These are phyloP conservation scores for Serranus cabrilla DNA, from an alignment of 2,797 vertebrate species.

Conservation along the genomic window DNA sequence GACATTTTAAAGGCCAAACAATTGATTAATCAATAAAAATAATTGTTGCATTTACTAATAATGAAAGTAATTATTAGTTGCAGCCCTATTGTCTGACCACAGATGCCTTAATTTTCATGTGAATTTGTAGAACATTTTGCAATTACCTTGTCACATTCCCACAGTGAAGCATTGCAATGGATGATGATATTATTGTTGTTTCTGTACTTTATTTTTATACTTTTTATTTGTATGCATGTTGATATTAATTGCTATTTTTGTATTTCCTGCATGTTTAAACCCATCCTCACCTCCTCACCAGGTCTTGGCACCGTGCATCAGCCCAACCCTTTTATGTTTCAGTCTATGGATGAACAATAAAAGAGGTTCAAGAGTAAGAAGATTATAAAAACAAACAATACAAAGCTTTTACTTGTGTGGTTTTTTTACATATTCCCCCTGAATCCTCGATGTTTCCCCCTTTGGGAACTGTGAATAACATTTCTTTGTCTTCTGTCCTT, in stretches of 20 bases:
- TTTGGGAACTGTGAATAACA: constrained; percentile 8
- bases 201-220: no score
- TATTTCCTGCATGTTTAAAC: no score
- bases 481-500: constrained; percentile 18
- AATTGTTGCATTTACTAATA: no score
- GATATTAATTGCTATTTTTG: no score
- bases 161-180: no score
- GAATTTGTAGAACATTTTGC: constrained; percentile 3
- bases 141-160: not conserved
- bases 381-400: not conserved
- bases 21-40: no score
- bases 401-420: not conserved
- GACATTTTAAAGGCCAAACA: no score
- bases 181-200: no score
- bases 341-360: not conserved
- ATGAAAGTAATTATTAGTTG: no score
- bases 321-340: not conserved
- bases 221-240: no score
- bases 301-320: no score
- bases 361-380: not conserved
- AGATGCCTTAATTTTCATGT: constrained; percentile 1
- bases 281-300: no score
- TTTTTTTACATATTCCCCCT: not conserved
- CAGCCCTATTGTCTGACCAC: not conserved
- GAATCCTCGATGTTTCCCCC: constrained; percentile 16